phyloP scores from a whole-genome alignment of 1,140 invertebrate species.

The Aradophagus sp. region DNA sequence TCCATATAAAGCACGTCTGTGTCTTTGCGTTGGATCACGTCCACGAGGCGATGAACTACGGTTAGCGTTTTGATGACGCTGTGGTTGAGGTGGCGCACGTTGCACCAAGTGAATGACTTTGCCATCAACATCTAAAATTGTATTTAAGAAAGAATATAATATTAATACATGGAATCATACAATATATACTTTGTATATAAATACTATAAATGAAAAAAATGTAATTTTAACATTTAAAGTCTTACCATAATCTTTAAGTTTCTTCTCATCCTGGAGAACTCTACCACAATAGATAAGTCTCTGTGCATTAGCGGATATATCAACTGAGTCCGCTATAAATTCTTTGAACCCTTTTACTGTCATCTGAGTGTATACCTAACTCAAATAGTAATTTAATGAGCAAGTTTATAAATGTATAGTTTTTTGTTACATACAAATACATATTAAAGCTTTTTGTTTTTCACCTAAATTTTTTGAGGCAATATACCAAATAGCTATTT shows the following conservation, averaged over 20 bases:
- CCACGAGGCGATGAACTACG: no score
- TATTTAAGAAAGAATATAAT: no score
- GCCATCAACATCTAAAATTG: constrained; percentile 86
- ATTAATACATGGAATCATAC: no score
- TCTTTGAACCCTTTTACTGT: constrained; percentile 92
- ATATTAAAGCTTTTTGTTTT: not conserved
- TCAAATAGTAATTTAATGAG: constrained; percentile 2
- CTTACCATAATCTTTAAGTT: constrained; percentile 89
- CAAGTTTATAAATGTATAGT: no score
- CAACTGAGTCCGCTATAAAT: constrained; percentile 84
- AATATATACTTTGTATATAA: no score
- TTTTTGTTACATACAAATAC: no score
- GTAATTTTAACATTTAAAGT: constrained; percentile 3
- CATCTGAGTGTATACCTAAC: constrained; percentile 77
- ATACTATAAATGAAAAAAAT: no score
- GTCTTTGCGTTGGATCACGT: constrained; percentile 50
- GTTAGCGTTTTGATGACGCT: constrained; percentile 61
- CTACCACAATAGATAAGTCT: constrained; percentile 94
- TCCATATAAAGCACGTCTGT: constrained; percentile 67
- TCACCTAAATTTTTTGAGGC: no score
- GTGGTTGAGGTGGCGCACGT: constrained; percentile 80
- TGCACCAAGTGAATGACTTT: constrained; percentile 97
- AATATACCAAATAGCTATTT: no score
- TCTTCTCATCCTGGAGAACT: constrained; percentile 93
- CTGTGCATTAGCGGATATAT: constrained; percentile 86